Conservation (phyloP, 1,140 invertebrate species). For the Melitaea cinxia region DNA sequence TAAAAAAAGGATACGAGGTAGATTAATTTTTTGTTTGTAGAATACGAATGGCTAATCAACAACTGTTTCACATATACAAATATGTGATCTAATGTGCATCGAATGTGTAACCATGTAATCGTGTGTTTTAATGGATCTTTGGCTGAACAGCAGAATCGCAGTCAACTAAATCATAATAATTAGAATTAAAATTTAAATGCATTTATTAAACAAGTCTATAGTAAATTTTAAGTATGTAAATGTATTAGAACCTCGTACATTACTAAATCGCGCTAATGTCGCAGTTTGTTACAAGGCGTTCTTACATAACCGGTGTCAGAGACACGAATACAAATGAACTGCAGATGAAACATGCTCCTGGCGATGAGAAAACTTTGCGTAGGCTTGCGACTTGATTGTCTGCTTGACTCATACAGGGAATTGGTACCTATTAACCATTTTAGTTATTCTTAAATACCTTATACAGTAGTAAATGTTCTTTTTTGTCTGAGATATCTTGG, state of each 20-base stretch:
- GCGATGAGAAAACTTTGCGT: conserved; percentile 30
- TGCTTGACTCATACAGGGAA: conserved; percentile 19
- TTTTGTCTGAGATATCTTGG: neutral
- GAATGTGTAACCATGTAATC: too few relatives aligned
- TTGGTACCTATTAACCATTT: conserved; percentile 18
- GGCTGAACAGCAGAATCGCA: too few relatives aligned
- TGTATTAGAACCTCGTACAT: conserved; percentile 40
- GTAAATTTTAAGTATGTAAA: conserved; percentile 25
- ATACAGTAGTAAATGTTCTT: neutral
- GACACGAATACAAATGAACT: conserved; percentile 63
- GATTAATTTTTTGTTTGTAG: too few relatives aligned
- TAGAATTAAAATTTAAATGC: neutral
- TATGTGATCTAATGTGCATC: too few relatives aligned
- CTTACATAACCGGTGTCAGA: conserved; percentile 52
- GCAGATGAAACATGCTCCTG: conserved; percentile 39
- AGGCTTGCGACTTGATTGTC: conserved; percentile 21
- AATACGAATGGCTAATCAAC: too few relatives aligned
- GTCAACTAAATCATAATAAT: neutral
- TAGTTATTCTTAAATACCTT: neutral
- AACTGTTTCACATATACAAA: too few relatives aligned
- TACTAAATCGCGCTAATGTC: conserved; percentile 52
- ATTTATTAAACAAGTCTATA: neutral
- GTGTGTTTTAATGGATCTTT: too few relatives aligned
- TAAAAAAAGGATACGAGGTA: too few relatives aligned
- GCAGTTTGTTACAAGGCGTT: conserved; percentile 52